phyloP scores from a whole-genome alignment of 2,797 vertebrate genomes.

The Phylloscopus collybita region DNA sequence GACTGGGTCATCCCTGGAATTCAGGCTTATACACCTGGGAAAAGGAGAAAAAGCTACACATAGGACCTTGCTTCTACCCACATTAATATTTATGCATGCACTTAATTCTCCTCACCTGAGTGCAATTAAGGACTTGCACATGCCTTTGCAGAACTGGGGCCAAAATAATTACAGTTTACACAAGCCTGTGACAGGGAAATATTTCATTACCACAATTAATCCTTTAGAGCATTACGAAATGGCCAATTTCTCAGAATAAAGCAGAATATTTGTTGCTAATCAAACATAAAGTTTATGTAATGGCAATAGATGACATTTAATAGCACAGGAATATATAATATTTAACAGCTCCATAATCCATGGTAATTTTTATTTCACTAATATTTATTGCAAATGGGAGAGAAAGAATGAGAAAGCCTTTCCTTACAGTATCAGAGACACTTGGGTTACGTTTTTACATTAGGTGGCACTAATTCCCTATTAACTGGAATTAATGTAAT shows the following conservation, averaged over 20 bases:
- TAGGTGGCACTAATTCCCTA: constrained; percentile 72
- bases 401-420: not conserved
- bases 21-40: not conserved
- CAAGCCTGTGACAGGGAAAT: constrained; percentile 1
- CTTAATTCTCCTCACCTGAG: constrained; percentile 23
- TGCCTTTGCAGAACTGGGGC: not conserved
- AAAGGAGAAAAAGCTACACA: not conserved
- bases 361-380: constrained; percentile 18
- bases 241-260: constrained; percentile 14
- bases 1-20: not conserved
- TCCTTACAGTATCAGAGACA: not conserved
- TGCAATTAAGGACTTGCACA: not conserved
- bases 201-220: constrained; percentile 35
- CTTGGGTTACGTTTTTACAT: constrained; percentile 60
- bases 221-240: not conserved
- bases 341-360: constrained; percentile 1
- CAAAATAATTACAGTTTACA: constrained; percentile 52
- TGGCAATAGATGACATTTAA: not conserved
- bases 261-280: constrained; percentile 20
- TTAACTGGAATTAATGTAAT: constrained; percentile 50
- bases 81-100: not conserved
- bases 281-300: constrained; percentile 21
- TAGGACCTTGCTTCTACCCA: not conserved
- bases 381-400: not conserved
- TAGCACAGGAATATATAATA: not conserved